A percentile compares a stretch with the other conserved stretches of the same genome.
Evolutionary conservation across 2,113 vertebrate species (phyloP).

Genomic region (Himantopus leucocephalus): DNA sequence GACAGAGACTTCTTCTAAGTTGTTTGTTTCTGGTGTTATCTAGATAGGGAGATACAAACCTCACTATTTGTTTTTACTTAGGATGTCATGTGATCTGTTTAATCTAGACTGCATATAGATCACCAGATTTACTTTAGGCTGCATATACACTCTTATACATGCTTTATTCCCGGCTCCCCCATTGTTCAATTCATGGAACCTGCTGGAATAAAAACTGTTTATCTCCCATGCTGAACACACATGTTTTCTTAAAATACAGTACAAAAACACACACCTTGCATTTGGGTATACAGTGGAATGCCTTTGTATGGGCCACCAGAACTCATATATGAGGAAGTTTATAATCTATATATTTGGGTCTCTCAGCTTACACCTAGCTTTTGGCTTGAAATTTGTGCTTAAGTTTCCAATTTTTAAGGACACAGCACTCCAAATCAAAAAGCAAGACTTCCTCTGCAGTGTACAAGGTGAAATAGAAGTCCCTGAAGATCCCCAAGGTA

Average conservation of each 20-base stretch:
- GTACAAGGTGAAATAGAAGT: background rate
- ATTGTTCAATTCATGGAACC: background rate
- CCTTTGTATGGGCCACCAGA: background rate
- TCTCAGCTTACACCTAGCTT: background rate
- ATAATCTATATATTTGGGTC: background rate
- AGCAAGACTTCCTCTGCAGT: background rate
- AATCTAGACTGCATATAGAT: background rate
- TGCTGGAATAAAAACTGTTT: background rate
- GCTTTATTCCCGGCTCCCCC: background rate
- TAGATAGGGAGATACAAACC: background rate
- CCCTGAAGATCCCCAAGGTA: background rate
- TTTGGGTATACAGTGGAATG: background rate
- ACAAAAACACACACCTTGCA: background rate
- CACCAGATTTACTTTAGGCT: background rate
- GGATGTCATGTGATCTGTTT: background rate
- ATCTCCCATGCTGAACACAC: background rate
- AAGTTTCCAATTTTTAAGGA: background rate
- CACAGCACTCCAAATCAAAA: background rate
- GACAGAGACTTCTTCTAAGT: background rate
- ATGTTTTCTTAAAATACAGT: background rate
- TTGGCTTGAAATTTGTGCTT: background rate
- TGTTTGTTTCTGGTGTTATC: background rate
- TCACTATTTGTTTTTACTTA: background rate
- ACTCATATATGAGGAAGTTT: background rate
- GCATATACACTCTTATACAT: background rate